Evolutionary conservation across 1,140 invertebrate species (phyloP).

Genomic region (Geopemphigus sp.): DNA sequence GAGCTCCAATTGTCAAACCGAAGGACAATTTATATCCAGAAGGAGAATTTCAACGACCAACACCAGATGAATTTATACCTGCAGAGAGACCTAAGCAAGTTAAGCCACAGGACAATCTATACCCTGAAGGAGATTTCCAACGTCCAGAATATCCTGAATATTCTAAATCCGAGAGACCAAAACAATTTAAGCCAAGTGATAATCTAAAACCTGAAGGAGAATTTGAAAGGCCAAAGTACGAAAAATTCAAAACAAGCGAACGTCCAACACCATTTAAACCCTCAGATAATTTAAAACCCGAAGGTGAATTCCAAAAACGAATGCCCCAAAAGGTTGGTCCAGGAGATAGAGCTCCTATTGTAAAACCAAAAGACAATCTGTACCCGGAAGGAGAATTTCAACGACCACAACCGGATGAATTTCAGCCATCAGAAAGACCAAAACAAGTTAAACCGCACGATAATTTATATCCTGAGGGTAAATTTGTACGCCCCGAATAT

Average conservation of each 20-base stretch:
- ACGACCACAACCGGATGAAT: constrained; percentile 55
- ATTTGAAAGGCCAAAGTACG: not conserved
- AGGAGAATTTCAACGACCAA: constrained; percentile 61
- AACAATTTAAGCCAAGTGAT: constrained; percentile 54
- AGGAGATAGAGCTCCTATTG: constrained; percentile 54
- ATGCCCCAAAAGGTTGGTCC: constrained; percentile 54
- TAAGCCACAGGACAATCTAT: constrained; percentile 60
- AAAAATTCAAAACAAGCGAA: constrained; percentile 10
- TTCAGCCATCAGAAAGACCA: constrained; percentile 54
- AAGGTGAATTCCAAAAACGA: constrained; percentile 58
- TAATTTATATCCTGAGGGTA: no score
- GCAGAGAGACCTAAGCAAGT: constrained; percentile 58
- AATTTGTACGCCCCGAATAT: no score
- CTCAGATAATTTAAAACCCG: constrained; percentile 55
- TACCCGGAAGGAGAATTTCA: constrained; percentile 63
- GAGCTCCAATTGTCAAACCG: constrained; percentile 56
- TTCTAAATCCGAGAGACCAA: constrained; percentile 54
- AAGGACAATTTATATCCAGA: constrained; percentile 62
- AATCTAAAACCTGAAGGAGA: constrained; percentile 55
- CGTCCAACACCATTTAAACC: constrained; percentile 59
- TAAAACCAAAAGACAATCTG: constrained; percentile 60
- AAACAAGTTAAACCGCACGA: no score
- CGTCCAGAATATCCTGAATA: constrained; percentile 51
- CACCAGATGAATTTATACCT: constrained; percentile 52
- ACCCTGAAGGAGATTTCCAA: constrained; percentile 63